Conservation (phyloP, 2,113 vertebrate genomes). For the Zapus hudsonius region DNA sequence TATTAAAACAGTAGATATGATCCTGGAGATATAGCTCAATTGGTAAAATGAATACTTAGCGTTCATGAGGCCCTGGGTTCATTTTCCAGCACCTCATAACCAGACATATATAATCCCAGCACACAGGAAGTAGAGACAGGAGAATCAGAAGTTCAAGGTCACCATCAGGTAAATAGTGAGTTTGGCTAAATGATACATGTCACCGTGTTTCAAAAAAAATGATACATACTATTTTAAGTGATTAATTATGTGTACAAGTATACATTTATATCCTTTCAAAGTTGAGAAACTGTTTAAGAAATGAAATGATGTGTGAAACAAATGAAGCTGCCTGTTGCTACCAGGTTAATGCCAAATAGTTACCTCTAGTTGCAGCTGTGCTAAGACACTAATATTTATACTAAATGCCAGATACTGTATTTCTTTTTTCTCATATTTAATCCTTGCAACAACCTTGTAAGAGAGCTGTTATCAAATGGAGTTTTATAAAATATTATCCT, state of each 20-base stretch:
- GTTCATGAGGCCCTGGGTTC: background rate
- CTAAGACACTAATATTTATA: conserved; percentile 4
- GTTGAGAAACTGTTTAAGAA: background rate
- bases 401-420: background rate
- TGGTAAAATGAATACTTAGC: background rate
- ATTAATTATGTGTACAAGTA: background rate
- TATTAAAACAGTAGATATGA: background rate
- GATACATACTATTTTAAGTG: background rate
- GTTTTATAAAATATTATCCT: conserved; percentile 47
- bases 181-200: background rate
- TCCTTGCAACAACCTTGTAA: background rate
- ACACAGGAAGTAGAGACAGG: background rate
- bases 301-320: conserved; percentile 24
- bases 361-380: conserved; percentile 16
- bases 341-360: background rate
- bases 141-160: background rate
- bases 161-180: background rate
- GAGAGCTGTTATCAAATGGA: background rate
- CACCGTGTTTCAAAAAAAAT: background rate
- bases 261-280: conserved; percentile 51
- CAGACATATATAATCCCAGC: background rate
- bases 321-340: conserved; percentile 6
- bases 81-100: background rate
- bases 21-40: background rate
- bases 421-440: background rate